These are phyloP conservation scores for Scaeva pyrastri DNA, from an alignment of 2,888 invertebrate species.

Conservation along the genomic window DNA sequence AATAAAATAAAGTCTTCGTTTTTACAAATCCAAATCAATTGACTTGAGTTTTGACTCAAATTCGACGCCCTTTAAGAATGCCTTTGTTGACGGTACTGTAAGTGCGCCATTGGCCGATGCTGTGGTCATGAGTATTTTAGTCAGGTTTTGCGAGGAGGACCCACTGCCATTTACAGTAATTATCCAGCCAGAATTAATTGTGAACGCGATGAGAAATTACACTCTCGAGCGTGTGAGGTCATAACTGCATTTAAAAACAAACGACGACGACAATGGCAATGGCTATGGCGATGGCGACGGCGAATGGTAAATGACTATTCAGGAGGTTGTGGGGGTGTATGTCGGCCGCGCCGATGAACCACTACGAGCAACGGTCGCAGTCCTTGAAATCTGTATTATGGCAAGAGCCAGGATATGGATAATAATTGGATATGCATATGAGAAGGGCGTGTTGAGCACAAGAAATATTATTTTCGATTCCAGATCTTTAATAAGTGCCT, in stretches of 20 bases:
- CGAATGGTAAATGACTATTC: neutral
- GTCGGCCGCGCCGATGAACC: too few species aligned
- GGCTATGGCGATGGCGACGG: neutral
- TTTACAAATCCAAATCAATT: too few species aligned
- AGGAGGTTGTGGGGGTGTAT: neutral
- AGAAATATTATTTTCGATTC: constrained; percentile 39
- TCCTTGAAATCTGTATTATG: constrained; percentile 36
- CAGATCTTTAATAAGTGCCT: constrained; percentile 28
- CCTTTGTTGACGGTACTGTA: neutral
- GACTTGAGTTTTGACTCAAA: neutral
- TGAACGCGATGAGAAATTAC: constrained; percentile 62
- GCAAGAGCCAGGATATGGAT: constrained; percentile 24
- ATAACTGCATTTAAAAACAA: constrained; percentile 29
- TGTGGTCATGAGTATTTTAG: constrained; percentile 58
- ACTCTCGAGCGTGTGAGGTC: constrained; percentile 51
- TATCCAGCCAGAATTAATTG: constrained; percentile 64
- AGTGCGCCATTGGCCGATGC: neutral
- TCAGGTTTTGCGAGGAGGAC: constrained; percentile 43
- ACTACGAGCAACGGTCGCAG: neutral
- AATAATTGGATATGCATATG: constrained; percentile 53
- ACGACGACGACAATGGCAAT: neutral
- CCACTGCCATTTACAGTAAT: constrained; percentile 63
- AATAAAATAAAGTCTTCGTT: too few species aligned
- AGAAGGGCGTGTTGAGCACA: constrained; percentile 52
- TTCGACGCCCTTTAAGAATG: neutral